These are phyloP conservation scores for Phoronis australis DNA, from an alignment of 2,888 invertebrate species.

Conservation along the genomic window DNA sequence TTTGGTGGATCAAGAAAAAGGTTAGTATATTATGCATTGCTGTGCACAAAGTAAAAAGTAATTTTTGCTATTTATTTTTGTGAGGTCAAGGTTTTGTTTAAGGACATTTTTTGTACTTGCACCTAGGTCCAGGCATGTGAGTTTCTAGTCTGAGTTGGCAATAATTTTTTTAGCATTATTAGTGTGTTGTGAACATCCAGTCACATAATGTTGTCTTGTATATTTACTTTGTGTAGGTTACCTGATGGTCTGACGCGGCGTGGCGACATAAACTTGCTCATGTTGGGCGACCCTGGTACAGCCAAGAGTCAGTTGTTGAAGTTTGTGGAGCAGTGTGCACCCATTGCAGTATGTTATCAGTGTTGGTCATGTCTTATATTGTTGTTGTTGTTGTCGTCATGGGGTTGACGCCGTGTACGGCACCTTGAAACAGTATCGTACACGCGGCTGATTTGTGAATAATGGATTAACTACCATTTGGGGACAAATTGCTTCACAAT, in stretches of 20 bases:
- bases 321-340: conserved; percentile 92
- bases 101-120: background rate
- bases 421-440: background rate
- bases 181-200: background rate
- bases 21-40: no score
- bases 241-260: conserved; percentile 93
- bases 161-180: background rate
- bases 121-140: background rate
- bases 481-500: no score
- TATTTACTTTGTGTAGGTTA: conserved; percentile 54
- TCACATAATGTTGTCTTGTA: background rate
- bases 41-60: no score
- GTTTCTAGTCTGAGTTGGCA: background rate
- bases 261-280: conserved; percentile 92
- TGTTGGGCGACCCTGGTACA: conserved; percentile 97
- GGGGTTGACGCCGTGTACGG: background rate
- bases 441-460: background rate
- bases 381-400: background rate
- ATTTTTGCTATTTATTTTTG: no score
- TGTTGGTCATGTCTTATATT: background rate
- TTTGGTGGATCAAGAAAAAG: conserved; percentile 76
- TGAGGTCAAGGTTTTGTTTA: background rate
- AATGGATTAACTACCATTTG: no score
- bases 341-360: conserved; percentile 75
- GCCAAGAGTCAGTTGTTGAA: conserved; percentile 98